Evolutionary conservation across 2,113 vertebrate genomes (phyloP), one percentile per base, ranked within the genome.

Genomic region (Puntigrus tetrazona): DNA sequence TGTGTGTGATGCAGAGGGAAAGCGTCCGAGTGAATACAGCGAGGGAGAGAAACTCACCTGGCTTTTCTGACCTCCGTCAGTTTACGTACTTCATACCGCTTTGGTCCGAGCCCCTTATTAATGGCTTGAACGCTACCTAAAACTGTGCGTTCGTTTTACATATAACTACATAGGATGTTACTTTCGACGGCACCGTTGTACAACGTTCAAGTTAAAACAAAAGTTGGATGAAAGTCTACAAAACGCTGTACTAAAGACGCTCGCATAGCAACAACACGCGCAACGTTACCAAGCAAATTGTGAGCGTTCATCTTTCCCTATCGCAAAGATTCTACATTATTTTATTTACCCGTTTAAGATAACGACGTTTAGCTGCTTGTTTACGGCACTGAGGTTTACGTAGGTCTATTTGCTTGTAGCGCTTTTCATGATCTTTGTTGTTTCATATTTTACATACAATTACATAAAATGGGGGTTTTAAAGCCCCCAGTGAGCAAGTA

Each of bases 1-100:
- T 73, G 78, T 16, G 75, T 75, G 80, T 59, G 50, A 57, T 78
- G 43, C 41, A 5, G 72, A 75, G 70, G n/a, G 25, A 45, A 20
- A 75, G 13, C 8, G 70, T 43, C n/a, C 18, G 29, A 20, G 31
- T 2, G 31, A 27, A 27, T 38, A 43, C 10, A 25, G n/a, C 1
- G 10, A 43, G 38, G 41, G 70, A 38, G n/a, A 55, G 11, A 43
- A 72, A 73, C 22, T 72, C 14, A 73, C 70, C 70, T 43, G 38
- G 70, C 11, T 27, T 11, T 11, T 36, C 11, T 27, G 69, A 73
- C 3, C n/a, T 27, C 22, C 38, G 6, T 73, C 70, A 4, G 7
- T 14, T n/a, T n/a, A n/a, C n/a, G n/a, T 25, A 1, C 65, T 11
- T 38, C 18, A 38, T 38, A 2, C 59, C 14, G 34, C n/a, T n/a